Percentiles rank a stretch among this genome's conserved stretches.
phyloP scores from a whole-genome alignment of 2,888 invertebrate genomes.

The Tenthredo mesomela region DNA sequence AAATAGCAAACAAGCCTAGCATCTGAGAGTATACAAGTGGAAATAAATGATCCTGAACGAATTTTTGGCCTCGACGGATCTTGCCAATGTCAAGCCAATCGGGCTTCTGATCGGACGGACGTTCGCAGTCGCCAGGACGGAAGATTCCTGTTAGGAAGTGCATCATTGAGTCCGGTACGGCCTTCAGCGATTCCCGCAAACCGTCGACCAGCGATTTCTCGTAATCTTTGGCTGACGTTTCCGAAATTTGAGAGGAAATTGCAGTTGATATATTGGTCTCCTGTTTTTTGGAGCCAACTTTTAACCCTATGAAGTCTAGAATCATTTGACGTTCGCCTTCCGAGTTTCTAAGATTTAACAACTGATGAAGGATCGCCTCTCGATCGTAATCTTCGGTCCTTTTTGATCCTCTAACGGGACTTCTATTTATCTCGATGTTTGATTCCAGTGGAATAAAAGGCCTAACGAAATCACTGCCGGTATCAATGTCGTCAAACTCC shows the following conservation, averaged over 20 bases:
- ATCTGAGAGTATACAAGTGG: conserved; percentile 74
- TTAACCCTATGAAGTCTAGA: not conserved
- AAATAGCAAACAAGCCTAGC: conserved; percentile 75
- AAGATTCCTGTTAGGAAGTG: conserved; percentile 45
- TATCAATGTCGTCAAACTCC: not conserved
- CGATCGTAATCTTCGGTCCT: not conserved
- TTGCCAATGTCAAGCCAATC: conserved; percentile 77
- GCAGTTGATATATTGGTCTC: not conserved
- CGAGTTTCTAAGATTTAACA: not conserved
- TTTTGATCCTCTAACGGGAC: not conserved
- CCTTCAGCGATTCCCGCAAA: conserved; percentile 8
- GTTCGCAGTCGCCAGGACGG: conserved; percentile 64
- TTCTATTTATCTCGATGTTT: not conserved
- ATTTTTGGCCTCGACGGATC: conserved; percentile 77
- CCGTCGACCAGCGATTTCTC: not conserved
- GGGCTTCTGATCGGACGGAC: conserved; percentile 67
- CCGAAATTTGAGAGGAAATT: not conserved
- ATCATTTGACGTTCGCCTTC: not conserved
- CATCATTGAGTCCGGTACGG: conserved; percentile 55
- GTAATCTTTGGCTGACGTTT: not conserved
- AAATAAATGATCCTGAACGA: conserved; percentile 75
- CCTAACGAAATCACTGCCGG: not conserved
- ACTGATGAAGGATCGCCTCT: not conserved
- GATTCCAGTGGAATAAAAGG: not conserved
- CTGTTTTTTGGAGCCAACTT: not conserved